Evolutionary conservation across 2,113 vertebrate genomes (phyloP).

Genomic region (Rhabdomys dilectus): DNA sequence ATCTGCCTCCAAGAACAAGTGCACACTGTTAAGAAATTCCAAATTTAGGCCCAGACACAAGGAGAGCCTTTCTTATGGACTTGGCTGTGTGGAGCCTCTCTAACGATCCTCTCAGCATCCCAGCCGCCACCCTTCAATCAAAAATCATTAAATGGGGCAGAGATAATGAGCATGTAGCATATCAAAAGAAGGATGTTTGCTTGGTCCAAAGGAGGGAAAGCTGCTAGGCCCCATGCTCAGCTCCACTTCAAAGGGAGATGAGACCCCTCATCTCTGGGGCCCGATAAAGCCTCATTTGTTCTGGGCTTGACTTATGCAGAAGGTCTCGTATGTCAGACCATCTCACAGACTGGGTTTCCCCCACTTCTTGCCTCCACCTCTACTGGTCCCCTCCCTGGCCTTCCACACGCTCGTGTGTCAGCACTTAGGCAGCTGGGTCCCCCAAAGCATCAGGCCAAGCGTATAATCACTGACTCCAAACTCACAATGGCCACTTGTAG

Average conservation of each 20-base stretch:
- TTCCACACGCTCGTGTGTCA: constrained; percentile 87
- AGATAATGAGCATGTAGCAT: constrained; percentile 91
- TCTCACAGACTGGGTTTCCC: constrained; percentile 85
- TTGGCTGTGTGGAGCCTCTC: constrained; percentile 86
- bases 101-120: constrained; percentile 87
- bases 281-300: constrained; percentile 93
- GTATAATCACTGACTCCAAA: constrained; percentile 88
- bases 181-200: constrained; percentile 92
- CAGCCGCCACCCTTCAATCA: constrained; percentile 90
- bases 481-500: constrained; percentile 91
- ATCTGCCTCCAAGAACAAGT: constrained; percentile 92
- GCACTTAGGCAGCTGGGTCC: constrained; percentile 91
- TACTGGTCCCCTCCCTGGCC: constrained; percentile 42
- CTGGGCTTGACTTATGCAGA: constrained; percentile 92
- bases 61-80: constrained; percentile 89
- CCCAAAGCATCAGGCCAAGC: constrained; percentile 88
- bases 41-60: constrained; percentile 90
- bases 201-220: constrained; percentile 88
- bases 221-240: constrained; percentile 86
- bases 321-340: constrained; percentile 90
- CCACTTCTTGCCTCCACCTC: constrained; percentile 57
- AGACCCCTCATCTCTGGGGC: constrained; percentile 84
- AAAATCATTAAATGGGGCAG: constrained; percentile 92
- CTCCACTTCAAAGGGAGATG: constrained; percentile 90
- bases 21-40: constrained; percentile 91